These are phyloP conservation scores for Chondrosia reniformis DNA, from an alignment of 37 sponge, comb jelly and placozoan genomes.

Conservation along the genomic window DNA sequence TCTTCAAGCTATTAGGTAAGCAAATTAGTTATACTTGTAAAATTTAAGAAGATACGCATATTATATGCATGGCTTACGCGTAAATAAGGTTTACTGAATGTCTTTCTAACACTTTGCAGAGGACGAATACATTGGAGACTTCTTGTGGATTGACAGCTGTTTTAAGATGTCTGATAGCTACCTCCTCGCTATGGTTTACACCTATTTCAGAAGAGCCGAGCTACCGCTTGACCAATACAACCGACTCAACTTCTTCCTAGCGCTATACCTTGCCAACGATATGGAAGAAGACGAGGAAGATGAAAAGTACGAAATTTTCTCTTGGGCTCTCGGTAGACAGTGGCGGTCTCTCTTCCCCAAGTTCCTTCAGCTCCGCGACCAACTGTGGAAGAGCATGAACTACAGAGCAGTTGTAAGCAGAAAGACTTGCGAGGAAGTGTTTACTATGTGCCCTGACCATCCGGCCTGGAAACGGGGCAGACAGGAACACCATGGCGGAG, in stretches of 20 bases:
- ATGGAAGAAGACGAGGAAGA: slow-evolving; percentile 91
- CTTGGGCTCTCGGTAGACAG: slow-evolving; percentile 68
- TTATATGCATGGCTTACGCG: too few species aligned
- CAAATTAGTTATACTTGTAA: too few species aligned
- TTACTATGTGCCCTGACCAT: slow-evolving; percentile 64
- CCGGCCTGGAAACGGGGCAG: slow-evolving; percentile 54
- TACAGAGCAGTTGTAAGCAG: slow-evolving; percentile 76
- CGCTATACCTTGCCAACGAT: slow-evolving; percentile 74
- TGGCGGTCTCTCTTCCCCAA: slow-evolving; percentile 50
- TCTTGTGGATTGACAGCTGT: slow-evolving; percentile 75
- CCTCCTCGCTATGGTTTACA: slow-evolving; percentile 78
- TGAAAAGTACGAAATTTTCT: slow-evolving; percentile 77
- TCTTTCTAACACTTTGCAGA: slow-evolving; percentile 21
- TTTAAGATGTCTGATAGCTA: slow-evolving; percentile 71
- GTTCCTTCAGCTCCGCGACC: slow-evolving; percentile 53
- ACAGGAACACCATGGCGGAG: slow-evolving; percentile 54
- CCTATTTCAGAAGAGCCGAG: slow-evolving; percentile 67
- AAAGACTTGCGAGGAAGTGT: slow-evolving; percentile 81
- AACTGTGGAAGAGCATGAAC: slow-evolving; percentile 66
- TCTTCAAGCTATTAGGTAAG: too few species aligned
- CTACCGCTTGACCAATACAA: slow-evolving; percentile 52
- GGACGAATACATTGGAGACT: slow-evolving; percentile 63
- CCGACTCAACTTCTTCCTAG: slow-evolving; percentile 62
- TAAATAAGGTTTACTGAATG: background rate
- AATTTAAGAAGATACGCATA: too few species aligned